Base-by-base conservation (phyloP, 2,797 vertebrate species). In the Acrocephalus scirpaceus region DNA sequence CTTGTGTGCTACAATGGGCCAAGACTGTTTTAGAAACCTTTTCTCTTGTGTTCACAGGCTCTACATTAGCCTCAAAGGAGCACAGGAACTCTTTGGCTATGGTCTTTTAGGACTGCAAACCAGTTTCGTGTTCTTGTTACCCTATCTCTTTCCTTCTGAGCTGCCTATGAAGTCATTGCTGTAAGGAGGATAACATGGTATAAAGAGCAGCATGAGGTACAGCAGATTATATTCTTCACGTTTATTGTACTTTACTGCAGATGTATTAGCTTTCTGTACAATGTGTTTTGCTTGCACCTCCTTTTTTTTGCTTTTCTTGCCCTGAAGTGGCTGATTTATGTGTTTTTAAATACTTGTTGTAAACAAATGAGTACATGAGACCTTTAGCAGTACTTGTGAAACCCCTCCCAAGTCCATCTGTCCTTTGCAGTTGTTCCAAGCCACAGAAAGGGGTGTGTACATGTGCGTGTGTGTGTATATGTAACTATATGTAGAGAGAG, bases 391-490 rank as follows among this genome's bases (percentile, higher is more conserved):
- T 50, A 54, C 56, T 94, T 95, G 11, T 20, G 93, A 95, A 95
- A 91, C 87, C 72, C 40, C 73, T 88, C 90, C 89, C 90, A 95
- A 92, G 86, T 95, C 93, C 93, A 94, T 97, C 92, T 97, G 90
- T 95, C 90, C 96, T 97, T 89, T 96, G 88, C 95, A 86, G 45
- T 97, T 96, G 87, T 94, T 96, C 93, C 89, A 95, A 96, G 94
- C 93, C 97, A 95, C 95, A 97, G 82, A 90, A 75, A 93, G 92
- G 94, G 61, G n/a, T 61, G 69, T 53, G 57, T 82, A 57, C 10
- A 1, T 50, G 36, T n/a, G 25, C n/a, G 13, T 42, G 10, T 76
- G 60, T 57, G 61, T 34, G 36, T 38, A 38, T 48, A 34, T 53
- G 32, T 34, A 85, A 56, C 48, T 54, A 38, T 69, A 76, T 71